Percentiles rank a stretch among this genome's conserved stretches.
phyloP scores from a whole-genome alignment of 2,888 invertebrate genomes.

The Caenorhabditis sp. region DNA sequence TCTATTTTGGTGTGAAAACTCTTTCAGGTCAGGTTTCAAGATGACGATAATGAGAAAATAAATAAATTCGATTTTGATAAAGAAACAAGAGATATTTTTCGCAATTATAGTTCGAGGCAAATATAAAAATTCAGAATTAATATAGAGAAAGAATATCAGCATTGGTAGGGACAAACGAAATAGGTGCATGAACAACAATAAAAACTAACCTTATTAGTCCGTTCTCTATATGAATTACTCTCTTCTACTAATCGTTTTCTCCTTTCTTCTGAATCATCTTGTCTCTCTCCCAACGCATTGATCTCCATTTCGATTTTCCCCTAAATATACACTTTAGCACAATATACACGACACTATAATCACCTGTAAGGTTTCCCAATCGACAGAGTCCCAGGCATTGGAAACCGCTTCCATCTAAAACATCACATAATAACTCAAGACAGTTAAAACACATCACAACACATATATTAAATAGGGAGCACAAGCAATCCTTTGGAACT shows the following conservation, averaged over 20 bases:
- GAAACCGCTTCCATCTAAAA: conserved; percentile 43
- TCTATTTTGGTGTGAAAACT: no score
- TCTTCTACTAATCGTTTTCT: conserved; percentile 44
- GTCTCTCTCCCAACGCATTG: conserved; percentile 40
- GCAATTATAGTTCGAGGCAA: no score
- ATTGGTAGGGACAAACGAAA: no score
- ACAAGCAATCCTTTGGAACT: background rate
- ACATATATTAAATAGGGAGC: background rate
- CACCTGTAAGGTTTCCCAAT: conserved; percentile 57
- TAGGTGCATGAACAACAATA: no score
- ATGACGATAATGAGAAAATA: no score
- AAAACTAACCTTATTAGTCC: conserved; percentile 48
- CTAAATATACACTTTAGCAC: conserved; percentile 12
- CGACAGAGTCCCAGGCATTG: conserved; percentile 46
- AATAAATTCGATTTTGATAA: no score
- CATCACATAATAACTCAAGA: background rate
- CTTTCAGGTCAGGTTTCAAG: no score
- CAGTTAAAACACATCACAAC: conserved; percentile 2
- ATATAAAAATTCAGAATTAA: no score
- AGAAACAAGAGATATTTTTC: no score
- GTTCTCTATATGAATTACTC: conserved; percentile 51
- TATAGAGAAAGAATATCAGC: no score
- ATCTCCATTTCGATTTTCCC: conserved; percentile 51
- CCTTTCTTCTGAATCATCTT: conserved; percentile 43
- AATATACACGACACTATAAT: background rate